Base-by-base conservation (phyloP, 2,113 vertebrate genomes). In the Oryzias woworae region DNA sequence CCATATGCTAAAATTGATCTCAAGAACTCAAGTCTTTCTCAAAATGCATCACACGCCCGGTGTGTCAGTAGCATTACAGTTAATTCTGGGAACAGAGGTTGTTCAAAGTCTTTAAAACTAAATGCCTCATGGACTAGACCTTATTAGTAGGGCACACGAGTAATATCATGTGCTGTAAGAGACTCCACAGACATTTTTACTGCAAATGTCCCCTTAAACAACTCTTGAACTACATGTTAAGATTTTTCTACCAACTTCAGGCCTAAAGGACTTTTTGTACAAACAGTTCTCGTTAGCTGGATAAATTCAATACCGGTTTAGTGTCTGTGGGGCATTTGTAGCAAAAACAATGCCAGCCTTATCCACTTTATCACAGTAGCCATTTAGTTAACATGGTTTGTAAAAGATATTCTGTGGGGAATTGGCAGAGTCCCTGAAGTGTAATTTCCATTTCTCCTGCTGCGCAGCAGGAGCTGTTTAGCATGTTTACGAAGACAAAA, bases 261-360 rank as follows among this genome's bases (percentile, higher is more conserved):
- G 50, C n/a, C 24, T 44, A 36, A 36, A 36, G 36, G 1, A 36
- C 36, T 36, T 36, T 36, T 2, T 47, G 4, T 20, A 41, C 14
- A 57, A 36, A 7, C 14, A 48, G 14, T 41, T 18, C 49, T 58
- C 49, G 23, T 47, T 41, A 56, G 2, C 48, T 44, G 57, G 18
- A 41, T 28, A 63, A 66, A 65, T 64, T 41, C 4, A 62, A 7
- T 62, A 16, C 52, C 66, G 8, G 31, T 51, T 54, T 23, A 14
- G 31, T 66, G 31, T 52, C 22, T 45, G 63, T 53, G 1, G 52
- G 28, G 26, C 24, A 57, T 68, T 61, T 64, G 50, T 14, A 36
- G 45, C 12, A 55, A 53, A 52, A 63, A 73, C 57, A 69, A 66
- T 16, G 14, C 22, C 26, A 70, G 18, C n/a, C 49, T 51, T 50